These are phyloP conservation scores for Anadara kagoshimensis DNA, from an alignment of 1,140 invertebrate genomes.

Conservation along the genomic window DNA sequence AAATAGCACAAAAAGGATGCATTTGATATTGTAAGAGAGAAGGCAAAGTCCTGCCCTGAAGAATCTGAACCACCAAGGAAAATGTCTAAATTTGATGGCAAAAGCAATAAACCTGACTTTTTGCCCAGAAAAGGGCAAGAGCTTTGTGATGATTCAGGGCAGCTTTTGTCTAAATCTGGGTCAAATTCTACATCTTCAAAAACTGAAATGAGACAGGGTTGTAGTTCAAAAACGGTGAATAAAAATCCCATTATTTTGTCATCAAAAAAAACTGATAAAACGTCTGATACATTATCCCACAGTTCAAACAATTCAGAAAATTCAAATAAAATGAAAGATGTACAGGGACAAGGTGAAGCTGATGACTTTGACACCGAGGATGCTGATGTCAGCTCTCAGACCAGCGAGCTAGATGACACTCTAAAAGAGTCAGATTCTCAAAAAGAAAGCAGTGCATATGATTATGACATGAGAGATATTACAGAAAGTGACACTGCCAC, in stretches of 20 bases:
- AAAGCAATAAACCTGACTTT: neutral
- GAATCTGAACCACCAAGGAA: neutral
- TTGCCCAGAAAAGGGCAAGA: neutral
- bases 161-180: too few relatives aligned
- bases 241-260: too few relatives aligned
- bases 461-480: neutral
- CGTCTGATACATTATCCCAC: neutral
- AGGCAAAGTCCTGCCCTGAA: neutral
- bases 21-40: neutral
- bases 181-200: too few relatives aligned
- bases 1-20: neutral
- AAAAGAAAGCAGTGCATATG: neutral
- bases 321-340: neutral
- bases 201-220: too few relatives aligned
- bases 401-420: neutral
- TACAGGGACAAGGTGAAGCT: constrained; percentile 5
- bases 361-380: neutral
- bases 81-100: neutral
- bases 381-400: neutral
- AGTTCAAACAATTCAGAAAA: neutral
- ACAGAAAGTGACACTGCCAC: neutral
- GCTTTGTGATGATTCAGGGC: too few relatives aligned
- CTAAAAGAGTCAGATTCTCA: neutral
- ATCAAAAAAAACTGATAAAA: too few relatives aligned
- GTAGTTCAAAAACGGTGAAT: too few relatives aligned